Base-by-base conservation (phyloP, 1,140 invertebrate genomes). In the Popillia japonica region DNA sequence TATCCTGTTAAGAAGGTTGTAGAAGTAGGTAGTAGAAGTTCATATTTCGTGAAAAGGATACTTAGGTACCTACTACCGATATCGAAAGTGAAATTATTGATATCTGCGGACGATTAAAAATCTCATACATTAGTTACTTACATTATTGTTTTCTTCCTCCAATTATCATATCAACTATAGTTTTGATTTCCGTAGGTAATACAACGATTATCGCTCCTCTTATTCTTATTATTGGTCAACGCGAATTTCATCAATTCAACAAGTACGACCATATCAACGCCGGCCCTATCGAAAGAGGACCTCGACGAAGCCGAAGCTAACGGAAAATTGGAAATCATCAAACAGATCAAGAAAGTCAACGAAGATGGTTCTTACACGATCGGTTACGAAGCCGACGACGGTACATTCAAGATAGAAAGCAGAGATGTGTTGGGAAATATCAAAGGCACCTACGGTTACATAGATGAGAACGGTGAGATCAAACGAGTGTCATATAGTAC, bases 321-420 rank as follows among this genome's bases (percentile, higher is more conserved):
- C 79, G 86, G 88, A 14, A 90, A 90, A 84, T 85, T 90, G 61
- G 90, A 91, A 84, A 91, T 91, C 72, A 88, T 91, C 2, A 95
- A 95, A 84, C 93, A 95, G 85, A 94, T 96, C 80, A 91, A 94
- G 78, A 90, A 93, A 85, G 88, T 95, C 0, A 96, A 96, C 83
- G 92, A 94, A 48, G 95, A 96, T 86, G 94, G 94, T 22, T 94
- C 93, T 0, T 96, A 95, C 82, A 95, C 94, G 0, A 95, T 94
- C 79, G 95, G 94, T 0, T 96, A 94, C 82, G 95, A 96, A 87
- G 94, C 94, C 3, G 93, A 92, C 72, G 94, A 95, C 86, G 94
- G 94, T 20, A 94, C 93, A 0, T 94, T 94, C 85, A 95, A 95
- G 87, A 93, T 95, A 77, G 95, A 96, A 87, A 96, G 93, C 80